A percentile compares a stretch with the other conserved stretches of the same genome.
Evolutionary conservation across 2,113 vertebrate species (phyloP).

Genomic region (Plestiodon gilberti): DNA sequence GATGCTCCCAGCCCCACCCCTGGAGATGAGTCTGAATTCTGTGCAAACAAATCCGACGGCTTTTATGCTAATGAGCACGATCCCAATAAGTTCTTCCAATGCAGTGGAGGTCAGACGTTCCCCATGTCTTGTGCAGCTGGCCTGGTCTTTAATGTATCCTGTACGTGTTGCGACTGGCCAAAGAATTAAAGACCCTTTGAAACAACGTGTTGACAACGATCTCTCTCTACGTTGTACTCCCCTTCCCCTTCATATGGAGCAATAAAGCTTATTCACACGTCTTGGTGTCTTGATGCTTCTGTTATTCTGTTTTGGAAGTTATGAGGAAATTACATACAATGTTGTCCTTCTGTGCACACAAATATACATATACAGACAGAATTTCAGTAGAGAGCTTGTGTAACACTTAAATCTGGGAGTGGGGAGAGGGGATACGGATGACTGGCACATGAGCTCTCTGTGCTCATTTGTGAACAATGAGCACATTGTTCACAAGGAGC

Average conservation of each 20-base stretch:
- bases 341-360: background rate
- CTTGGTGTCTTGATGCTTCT: background rate
- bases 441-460: background rate
- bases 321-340: background rate
- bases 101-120: slow-evolving; percentile 74
- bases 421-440: no score
- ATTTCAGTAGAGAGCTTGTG: background rate
- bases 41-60: slow-evolving; percentile 71
- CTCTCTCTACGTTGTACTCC: background rate
- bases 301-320: background rate
- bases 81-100: slow-evolving; percentile 75
- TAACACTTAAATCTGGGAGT: background rate
- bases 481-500: background rate
- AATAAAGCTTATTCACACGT: background rate
- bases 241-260: background rate
- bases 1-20: background rate
- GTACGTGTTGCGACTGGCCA: slow-evolving; percentile 80
- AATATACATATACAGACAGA: background rate
- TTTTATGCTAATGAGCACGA: slow-evolving; percentile 70
- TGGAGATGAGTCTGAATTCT: slow-evolving; percentile 56
- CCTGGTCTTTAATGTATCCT: slow-evolving; percentile 74
- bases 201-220: background rate
- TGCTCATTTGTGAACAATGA: no score
- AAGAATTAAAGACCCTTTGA: background rate
- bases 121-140: slow-evolving; percentile 74